Conservation (phyloP, 1,140 invertebrate species). For the Drosophila ohnishii region DNA sequence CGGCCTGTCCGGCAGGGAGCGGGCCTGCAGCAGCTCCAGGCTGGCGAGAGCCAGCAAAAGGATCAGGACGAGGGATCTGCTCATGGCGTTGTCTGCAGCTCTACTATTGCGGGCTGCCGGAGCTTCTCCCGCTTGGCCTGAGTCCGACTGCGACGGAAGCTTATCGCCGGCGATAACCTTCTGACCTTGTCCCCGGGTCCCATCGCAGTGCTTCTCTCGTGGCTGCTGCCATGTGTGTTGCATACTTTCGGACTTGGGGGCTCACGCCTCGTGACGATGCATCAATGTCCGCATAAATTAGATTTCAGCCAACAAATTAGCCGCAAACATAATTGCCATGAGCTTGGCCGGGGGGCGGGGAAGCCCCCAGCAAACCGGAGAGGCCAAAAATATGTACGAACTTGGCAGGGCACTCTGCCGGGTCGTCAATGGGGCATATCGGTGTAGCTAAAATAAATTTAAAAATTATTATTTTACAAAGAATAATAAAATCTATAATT, state of each 20-base stretch:
- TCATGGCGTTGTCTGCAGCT: constrained; percentile 30
- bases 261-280: constrained; percentile 32
- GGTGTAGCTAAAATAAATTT: background rate
- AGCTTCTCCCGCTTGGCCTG: background rate
- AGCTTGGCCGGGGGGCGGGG: background rate
- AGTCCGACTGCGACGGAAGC: background rate
- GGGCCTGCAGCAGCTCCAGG: constrained; percentile 19
- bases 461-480: background rate
- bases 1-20: constrained; percentile 9
- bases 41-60: constrained; percentile 6
- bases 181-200: constrained; percentile 22
- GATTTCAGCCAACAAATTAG: constrained; percentile 42
- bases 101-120: constrained; percentile 1
- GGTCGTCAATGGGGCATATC: background rate
- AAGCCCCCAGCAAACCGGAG: constrained; percentile 2
- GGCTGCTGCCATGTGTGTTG: background rate
- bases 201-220: too few relatives aligned
- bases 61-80: constrained; percentile 26
- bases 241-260: constrained; percentile 37
- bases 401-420: constrained; percentile 10
- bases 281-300: constrained; percentile 54
- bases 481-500: too few relatives aligned
- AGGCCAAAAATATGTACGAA: constrained; percentile 8
- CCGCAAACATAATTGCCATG: constrained; percentile 54
- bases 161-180: constrained; percentile 44